Percentiles rank a stretch among this genome's conserved stretches.
Conservation (phyloP, 2,113 vertebrate genomes). For the Promerops cafer region DNA sequence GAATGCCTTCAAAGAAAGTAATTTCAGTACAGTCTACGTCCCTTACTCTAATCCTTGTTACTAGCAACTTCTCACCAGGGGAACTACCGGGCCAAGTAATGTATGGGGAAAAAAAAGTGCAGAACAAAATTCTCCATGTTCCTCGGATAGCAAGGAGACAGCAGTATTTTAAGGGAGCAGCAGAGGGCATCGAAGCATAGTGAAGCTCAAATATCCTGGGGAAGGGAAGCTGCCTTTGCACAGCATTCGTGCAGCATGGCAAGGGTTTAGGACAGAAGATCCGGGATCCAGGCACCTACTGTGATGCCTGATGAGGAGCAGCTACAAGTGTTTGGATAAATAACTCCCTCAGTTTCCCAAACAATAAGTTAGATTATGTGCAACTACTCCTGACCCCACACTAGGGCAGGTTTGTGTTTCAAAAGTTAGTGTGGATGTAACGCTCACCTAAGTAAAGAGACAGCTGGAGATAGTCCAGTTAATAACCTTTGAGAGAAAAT, state of each 20-base stretch:
- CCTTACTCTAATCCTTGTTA: background rate
- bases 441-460: background rate
- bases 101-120: background rate
- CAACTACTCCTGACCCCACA: background rate
- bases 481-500: background rate
- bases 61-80: background rate
- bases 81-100: background rate
- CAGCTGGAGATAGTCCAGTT: background rate
- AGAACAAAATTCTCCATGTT: background rate
- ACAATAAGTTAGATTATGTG: background rate
- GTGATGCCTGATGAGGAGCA: background rate
- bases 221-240: background rate
- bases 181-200: conserved; percentile 57
- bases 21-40: background rate
- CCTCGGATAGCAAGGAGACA: background rate
- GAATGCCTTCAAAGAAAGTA: background rate
- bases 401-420: background rate
- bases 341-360: background rate
- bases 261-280: background rate
- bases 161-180: conserved; percentile 36
- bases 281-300: background rate
- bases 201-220: background rate
- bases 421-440: background rate
- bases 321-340: background rate
- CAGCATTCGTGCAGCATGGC: background rate